A percentile compares a stretch with the other conserved stretches of the same genome.
These are phyloP conservation scores for Oryzias dopingdopingensis DNA, from an alignment of 2,797 vertebrate genomes.

Conservation along the genomic window DNA sequence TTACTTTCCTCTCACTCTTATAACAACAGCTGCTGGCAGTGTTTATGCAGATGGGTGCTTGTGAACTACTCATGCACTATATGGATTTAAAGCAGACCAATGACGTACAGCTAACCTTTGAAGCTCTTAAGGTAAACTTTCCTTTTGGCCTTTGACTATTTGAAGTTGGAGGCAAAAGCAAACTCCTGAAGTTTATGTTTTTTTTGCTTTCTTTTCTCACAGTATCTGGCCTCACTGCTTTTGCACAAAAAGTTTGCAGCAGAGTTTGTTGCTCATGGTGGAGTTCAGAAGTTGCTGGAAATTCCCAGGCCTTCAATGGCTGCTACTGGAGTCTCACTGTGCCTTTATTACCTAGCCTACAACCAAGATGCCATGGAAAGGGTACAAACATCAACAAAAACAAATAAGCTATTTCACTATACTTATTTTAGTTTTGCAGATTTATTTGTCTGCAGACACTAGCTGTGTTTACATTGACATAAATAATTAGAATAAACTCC, in stretches of 20 bases:
- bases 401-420: neutral
- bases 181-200: neutral
- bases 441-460: neutral
- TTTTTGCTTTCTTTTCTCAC: constrained; percentile 6
- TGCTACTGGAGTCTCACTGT: constrained; percentile 98
- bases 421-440: neutral
- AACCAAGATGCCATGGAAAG: constrained; percentile 99
- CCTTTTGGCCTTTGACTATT: neutral
- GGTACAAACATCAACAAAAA: constrained; percentile 66
- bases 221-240: constrained; percentile 96
- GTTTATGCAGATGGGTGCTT: constrained; percentile 97
- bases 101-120: constrained; percentile 96
- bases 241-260: constrained; percentile 99
- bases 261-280: constrained; percentile 97
- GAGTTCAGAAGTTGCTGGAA: constrained; percentile 95
- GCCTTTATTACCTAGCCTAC: constrained; percentile 97
- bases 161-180: neutral
- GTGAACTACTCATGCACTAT: constrained; percentile 97
- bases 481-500: no score
- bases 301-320: constrained; percentile 98
- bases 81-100: constrained; percentile 97
- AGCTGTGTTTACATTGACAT: no score
- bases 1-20: neutral
- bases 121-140: constrained; percentile 90
- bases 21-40: constrained; percentile 88